These are phyloP conservation scores for Iguana delicatissima DNA, from an alignment of 2,797 vertebrate genomes.

Conservation along the genomic window DNA sequence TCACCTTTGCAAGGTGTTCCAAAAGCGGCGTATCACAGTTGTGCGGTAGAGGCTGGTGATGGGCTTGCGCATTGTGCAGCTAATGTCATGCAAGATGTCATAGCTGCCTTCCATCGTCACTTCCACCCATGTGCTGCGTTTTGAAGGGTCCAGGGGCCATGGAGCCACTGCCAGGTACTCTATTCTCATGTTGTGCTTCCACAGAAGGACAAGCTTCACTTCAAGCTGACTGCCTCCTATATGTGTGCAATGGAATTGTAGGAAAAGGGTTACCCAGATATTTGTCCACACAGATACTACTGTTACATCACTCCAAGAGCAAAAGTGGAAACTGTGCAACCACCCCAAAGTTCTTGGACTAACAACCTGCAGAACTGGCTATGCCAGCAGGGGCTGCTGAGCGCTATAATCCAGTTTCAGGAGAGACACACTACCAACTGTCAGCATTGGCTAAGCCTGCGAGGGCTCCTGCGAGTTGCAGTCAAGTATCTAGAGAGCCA, in stretches of 20 bases:
- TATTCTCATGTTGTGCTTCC: constrained; percentile 99
- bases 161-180: constrained; percentile 92
- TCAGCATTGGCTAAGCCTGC: too few relatives aligned
- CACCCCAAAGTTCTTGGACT: too few relatives aligned
- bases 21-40: constrained; percentile 96
- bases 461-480: too few relatives aligned
- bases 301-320: neutral
- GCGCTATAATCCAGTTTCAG: too few relatives aligned
- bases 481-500: too few relatives aligned
- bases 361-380: too few relatives aligned
- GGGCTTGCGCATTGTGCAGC: constrained; percentile 96
- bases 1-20: constrained; percentile 98
- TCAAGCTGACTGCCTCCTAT: constrained; percentile 93
- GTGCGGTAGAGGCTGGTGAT: constrained; percentile 97
- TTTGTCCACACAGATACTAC: neutral
- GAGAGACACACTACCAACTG: too few relatives aligned
- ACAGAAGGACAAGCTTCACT: constrained; percentile 94
- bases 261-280: neutral
- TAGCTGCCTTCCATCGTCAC: constrained; percentile 99
- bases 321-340: too few relatives aligned
- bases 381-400: too few relatives aligned
- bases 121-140: constrained; percentile 92
- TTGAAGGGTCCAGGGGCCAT: constrained; percentile 91
- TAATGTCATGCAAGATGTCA: constrained; percentile 97
- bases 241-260: constrained; percentile 8